Base-by-base conservation (phyloP, 2,797 vertebrate species). In the Australoheros facetus region DNA sequence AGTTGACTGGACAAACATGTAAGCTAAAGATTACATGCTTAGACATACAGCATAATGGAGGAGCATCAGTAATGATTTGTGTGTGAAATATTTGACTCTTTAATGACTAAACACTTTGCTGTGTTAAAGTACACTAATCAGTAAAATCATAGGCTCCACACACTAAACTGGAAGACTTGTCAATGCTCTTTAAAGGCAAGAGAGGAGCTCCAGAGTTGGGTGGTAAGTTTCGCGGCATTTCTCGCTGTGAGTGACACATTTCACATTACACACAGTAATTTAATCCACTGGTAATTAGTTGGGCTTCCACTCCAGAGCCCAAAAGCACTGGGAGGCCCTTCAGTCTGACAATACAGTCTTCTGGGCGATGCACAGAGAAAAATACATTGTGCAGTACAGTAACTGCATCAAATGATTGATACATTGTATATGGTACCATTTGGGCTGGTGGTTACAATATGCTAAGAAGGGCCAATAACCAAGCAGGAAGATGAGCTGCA, bases 111-210 rank as follows among this genome's bases (percentile, higher is more conserved):
- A 69, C 56, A 45, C 54, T 32, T 30, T 11, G 21, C 60, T 70
- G 60, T 32, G 37, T 42, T 73, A 26, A 73, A 55, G 26, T 30
- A 73, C 71, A 69, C 23, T 26, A 69, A 11, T 69, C 64, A 69
- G 64, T 69, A 56, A 73, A 73, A 28, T 51, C 64, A 28, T 23
- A 45, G 39, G 17, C 14, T 57, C 34, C 39, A 48, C 37, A 60
- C 7, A 16, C 13, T 34, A 32, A 71, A 54, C 14, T 39, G 21
- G 59, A 75, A 75, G 62, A 59, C 4, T 17, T 60, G 45, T 28
- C 55, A 12, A 39, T 7, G 21, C 30, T 30, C 45, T n/a, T 11
- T 59, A 53, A n/a, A 59, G 56, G 12, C 9, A 17, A 64, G 14
- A 64, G 14, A 30, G 34, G 19, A 72, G 39, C 66, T 23, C 13